Evolutionary conservation across 2,888 invertebrate species (phyloP), one percentile per base, ranked within the genome.

Genomic region (Hermaeophaga mercurialis): DNA sequence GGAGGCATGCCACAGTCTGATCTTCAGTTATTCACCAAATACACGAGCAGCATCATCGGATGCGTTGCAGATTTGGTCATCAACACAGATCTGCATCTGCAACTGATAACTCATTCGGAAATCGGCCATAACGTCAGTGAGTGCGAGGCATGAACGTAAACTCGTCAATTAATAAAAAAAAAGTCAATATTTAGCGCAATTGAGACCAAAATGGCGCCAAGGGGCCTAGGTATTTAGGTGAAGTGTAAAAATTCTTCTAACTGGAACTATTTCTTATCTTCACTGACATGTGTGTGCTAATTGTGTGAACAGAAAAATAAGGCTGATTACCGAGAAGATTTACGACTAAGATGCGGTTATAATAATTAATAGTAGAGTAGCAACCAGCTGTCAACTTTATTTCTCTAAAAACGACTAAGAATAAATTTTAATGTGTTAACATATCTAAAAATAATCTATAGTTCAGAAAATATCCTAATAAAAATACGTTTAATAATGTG

Each of bases 1-100:
- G 96, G 96, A 15, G 78, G 77, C 22, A 76, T 76, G 70, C 75
- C 76, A 54, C 75, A 75, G 64, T 70, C 74, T 43, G 67, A 72
- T 6, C 63, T 73, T 17, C 69, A 67, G 38, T 74, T 78, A 5
- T 74, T 76, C 38, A 76, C 78, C 53, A 80, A 80, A 67, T 85
- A 83, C 73, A 75, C 74, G 50, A 75, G 76, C 58, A 85, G 85
- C 38, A 80, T 85, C 59, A 76, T 78, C 43, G 87, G 86, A 47
- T 87, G 87, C 75, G 79, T 87, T 57, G 82, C 83, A 28, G 84
- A 85, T 71, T 73, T 87, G 59, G 82, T 82, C 43, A 75, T 87
- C 38, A 84, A 84, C 60, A 80, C 82, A 22, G 85, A 86, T 72
- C 84, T 81, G 71, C 80, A 80, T 61, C 77, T 87, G 36, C 74